phyloP scores from a whole-genome alignment of 2,797 vertebrate species.

The Alfaro cultratus region DNA sequence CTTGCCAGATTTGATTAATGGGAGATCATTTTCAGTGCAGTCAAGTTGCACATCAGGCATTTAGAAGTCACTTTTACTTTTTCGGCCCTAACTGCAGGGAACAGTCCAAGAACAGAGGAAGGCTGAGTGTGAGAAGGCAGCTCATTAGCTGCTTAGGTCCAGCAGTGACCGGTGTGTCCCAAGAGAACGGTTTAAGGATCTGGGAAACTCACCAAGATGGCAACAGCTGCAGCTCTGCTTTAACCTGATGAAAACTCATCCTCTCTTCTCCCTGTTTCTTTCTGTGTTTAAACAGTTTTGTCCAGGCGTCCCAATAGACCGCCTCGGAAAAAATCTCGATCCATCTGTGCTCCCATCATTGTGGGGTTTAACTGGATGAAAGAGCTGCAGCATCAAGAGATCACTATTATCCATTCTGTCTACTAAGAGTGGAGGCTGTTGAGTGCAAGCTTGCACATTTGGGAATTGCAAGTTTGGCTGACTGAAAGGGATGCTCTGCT shows the following conservation, averaged over 20 bases:
- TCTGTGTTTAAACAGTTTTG: conserved; percentile 50
- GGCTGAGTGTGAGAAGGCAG: conserved; percentile 68
- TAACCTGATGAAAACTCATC: conserved; percentile 79
- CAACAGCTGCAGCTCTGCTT: conserved; percentile 79
- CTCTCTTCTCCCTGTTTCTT: conserved; percentile 44
- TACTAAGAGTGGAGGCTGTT: conserved; percentile 23
- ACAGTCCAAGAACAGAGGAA: conserved; percentile 38
- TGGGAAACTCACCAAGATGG: conserved; percentile 76
- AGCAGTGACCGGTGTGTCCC: conserved; percentile 67
- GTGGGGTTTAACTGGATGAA: conserved; percentile 49
- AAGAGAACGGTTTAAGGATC: conserved; percentile 64
- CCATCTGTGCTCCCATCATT: conserved; percentile 59
- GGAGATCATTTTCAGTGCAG: conserved; percentile 38
- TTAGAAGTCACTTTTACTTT: conserved; percentile 30
- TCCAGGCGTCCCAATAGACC: conserved; percentile 40
- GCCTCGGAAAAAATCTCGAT: conserved; percentile 31
- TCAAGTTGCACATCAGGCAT: conserved; percentile 28
- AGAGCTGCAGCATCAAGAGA: conserved; percentile 52
- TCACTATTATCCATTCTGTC: conserved; percentile 27
- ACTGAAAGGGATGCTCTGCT: neutral
- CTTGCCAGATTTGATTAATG: conserved; percentile 47
- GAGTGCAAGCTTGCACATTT: conserved; percentile 5
- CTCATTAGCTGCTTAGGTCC: conserved; percentile 69
- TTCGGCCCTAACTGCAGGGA: conserved; percentile 37
- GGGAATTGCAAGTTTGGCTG: neutral